phyloP scores from a whole-genome alignment of 2,113 vertebrate genomes.

The Grammomys surdaster region DNA sequence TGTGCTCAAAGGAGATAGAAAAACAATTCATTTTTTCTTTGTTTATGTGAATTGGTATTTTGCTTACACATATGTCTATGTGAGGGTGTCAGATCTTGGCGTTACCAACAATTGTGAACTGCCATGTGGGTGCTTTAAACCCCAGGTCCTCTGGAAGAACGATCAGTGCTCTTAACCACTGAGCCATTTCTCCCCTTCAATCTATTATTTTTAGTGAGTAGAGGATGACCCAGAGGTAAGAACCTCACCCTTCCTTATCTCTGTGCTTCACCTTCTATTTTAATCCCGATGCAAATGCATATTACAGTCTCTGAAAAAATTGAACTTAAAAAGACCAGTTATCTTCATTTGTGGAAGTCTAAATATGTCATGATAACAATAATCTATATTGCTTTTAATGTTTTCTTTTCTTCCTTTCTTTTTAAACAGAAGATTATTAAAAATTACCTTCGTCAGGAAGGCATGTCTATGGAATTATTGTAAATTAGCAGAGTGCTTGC shows the following conservation, averaged over 20 bases:
- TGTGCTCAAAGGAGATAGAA: slow-evolving; percentile 53
- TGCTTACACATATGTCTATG: too few species aligned
- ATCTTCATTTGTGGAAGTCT: slow-evolving; percentile 49
- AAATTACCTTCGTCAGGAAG: slow-evolving; percentile 56
- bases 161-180: too few species aligned
- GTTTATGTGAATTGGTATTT: too few species aligned
- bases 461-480: slow-evolving; percentile 64
- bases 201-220: slow-evolving; percentile 70
- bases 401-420: slow-evolving; percentile 31
- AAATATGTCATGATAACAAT: slow-evolving; percentile 56
- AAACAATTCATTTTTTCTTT: slow-evolving; percentile 16
- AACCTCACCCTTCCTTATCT: slow-evolving; percentile 35
- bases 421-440: slow-evolving; percentile 30
- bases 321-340: slow-evolving; percentile 41
- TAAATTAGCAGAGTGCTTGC: slow-evolving; percentile 62
- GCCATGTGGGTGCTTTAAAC: too few species aligned
- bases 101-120: too few species aligned
- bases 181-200: too few species aligned
- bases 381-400: slow-evolving; percentile 52
- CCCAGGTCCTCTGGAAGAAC: too few species aligned
- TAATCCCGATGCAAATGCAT: not conserved
- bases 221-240: not conserved
- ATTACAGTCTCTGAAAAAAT: slow-evolving; percentile 15
- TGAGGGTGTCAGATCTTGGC: too few species aligned
- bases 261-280: not conserved